Evolutionary conservation across 2,888 invertebrate species (phyloP), one percentile per base, ranked within the genome.

Genomic region (Leptodirus hochenwartii): DNA sequence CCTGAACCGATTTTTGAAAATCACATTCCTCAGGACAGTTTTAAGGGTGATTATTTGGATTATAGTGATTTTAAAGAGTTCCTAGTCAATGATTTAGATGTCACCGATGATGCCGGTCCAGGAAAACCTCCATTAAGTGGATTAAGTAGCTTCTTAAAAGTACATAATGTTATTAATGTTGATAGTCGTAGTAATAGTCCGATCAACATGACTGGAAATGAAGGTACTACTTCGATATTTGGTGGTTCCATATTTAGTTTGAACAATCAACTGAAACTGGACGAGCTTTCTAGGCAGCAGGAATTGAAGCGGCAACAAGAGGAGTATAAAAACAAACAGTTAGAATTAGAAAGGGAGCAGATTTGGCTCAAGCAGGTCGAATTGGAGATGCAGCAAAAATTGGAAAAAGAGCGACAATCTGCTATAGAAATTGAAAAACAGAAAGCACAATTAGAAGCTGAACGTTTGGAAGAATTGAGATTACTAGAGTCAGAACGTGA

Each of bases 1-100:
- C 71, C 72, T 1, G 48, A 58, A 3, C 53, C 61, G 30, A 47
- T 55, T 17, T 73, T 67, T 44, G 50, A 55, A 31, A 54, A 55
- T 36, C 73, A 77, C 45, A 46, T 48, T 4, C 67, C 77, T 1
- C 72, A 79, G 44, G 62, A 66, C 12, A 87, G 87, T 56, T 88
- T 88, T 43, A 66, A 71, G 43, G 55, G 55, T 2, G 61, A 70
- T 37, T 66, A 59, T 47, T 57, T 87, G 5, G 68, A 66, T 42
- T 35, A 49, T 1, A 48, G 3, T 49, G 58, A 13, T 34, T 30
- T 53, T 10, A 49, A 12, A 11, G 20, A 17, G 4, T 15, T 53
- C 37, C 55, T 55, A n/a, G 41, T 45, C 15, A 30, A n/a, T 59
- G 59, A 43, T 57, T 20, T 17, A 8, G 23, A 24, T 16, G 10